Base-by-base conservation (phyloP, 2,888 invertebrate species). In the Rambutsinella grinnellia region DNA sequence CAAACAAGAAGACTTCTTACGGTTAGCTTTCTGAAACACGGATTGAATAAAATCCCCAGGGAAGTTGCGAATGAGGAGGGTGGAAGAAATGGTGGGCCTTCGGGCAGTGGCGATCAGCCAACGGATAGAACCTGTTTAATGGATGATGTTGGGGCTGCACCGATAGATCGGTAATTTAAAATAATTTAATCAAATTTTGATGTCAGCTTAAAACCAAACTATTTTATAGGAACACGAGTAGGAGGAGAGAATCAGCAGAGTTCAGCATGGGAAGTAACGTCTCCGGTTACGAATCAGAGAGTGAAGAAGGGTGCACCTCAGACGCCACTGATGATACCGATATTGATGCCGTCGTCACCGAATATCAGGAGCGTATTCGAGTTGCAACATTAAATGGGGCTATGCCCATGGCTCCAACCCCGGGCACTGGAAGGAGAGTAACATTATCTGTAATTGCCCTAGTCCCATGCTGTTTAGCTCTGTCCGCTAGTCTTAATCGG, bases 341-440 rank as follows among this genome's bases (percentile, higher is more conserved):
- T 84, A 92, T 93, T 67, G 93, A 93, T 85, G 92, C 92, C 0
- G 92, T 92, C 17, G 93, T 93, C 0, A 92, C 92, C 84, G 93
- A 93, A 85, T 93, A 93, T 84, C 90, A 90, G 79, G 82, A 82
- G 61, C 65, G 74, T 17, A 71, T 82, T 26, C 80, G 83, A 57
- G 82, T 83, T 10, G 83, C 82, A 8, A 82, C 83, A 2, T 27
- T 84, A 10, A 83, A 81, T 49, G 83, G 84, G 8, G 68, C 72
- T 5, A 61, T 79, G 23, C 79, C 81, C 13, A 77, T 79, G 70
- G 71, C 70, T 56, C 85, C 85, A 1, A 82, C 84, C 0, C 57
- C 82, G n/a, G 83, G 82, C 6, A 84, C 84, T 17, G 82, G 78
- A 13, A 78, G 84, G 10, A 78, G 84, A 19, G 85, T 84, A 6